Conservation (phyloP, 2,797 vertebrate genomes). For the Cheirogaleus major region DNA sequence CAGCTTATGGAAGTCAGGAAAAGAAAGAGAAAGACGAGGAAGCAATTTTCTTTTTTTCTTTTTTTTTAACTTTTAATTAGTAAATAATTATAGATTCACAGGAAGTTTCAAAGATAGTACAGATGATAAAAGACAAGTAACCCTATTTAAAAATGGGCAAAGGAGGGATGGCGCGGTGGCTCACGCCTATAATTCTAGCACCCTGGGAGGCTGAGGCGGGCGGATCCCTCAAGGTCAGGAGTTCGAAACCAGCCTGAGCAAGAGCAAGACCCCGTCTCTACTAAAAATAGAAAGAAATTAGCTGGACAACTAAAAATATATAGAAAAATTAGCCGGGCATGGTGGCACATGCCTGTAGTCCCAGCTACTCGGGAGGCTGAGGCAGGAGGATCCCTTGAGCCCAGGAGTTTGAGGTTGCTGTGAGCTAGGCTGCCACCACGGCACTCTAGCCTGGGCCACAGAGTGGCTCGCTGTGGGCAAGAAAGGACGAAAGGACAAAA, state of each 20-base stretch:
- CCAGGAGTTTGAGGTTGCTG: background rate
- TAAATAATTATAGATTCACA: background rate
- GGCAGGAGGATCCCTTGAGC: background rate
- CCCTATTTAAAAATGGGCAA: background rate
- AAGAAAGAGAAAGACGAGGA: background rate
- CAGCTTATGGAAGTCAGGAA: background rate
- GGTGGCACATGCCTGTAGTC: background rate
- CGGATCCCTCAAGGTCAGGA: background rate
- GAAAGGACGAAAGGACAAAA: too few relatives aligned
- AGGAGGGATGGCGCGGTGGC: rapidly evolving
- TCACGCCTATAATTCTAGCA: background rate
- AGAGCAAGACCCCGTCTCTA: background rate
- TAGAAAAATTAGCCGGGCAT: background rate
- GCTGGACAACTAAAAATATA: too few relatives aligned
- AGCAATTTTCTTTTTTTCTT: background rate
- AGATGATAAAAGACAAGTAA: background rate
- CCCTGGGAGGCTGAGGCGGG: background rate
- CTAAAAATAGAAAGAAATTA: background rate
- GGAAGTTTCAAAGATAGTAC: background rate
- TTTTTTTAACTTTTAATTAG: background rate
- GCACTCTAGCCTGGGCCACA: background rate
- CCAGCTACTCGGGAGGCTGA: background rate
- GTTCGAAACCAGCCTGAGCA: background rate
- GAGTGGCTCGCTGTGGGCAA: too few relatives aligned
- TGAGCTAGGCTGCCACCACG: background rate